phyloP scores from a whole-genome alignment of 2,113 vertebrate species.

The Sigmodon hispidus region DNA sequence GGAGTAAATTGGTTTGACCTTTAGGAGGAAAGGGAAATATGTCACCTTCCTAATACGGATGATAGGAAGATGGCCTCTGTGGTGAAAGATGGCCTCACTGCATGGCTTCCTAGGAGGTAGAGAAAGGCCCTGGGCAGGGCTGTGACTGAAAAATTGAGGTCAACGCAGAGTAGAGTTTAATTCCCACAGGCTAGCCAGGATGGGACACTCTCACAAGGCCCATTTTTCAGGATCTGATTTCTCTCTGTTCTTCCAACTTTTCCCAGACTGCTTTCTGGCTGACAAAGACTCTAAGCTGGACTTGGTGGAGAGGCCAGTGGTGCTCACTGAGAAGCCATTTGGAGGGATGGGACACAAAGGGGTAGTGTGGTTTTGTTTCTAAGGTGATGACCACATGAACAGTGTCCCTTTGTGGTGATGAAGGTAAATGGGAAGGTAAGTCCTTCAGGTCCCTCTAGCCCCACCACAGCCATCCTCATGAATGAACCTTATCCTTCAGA shows the following conservation, averaged over 20 bases:
- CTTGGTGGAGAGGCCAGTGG: background rate
- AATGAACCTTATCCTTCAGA: background rate
- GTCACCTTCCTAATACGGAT: conserved; percentile 53
- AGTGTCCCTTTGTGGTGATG: background rate
- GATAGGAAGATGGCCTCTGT: conserved; percentile 49
- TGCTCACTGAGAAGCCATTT: background rate
- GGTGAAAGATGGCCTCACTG: conserved; percentile 13
- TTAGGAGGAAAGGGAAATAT: conserved; percentile 64
- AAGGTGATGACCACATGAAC: background rate
- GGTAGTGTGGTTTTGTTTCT: background rate
- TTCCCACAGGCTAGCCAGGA: background rate
- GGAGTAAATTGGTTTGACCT: conserved; percentile 71
- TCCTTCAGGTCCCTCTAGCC: background rate
- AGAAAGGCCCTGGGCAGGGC: background rate
- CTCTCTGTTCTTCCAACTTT: background rate
- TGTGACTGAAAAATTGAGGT: conserved; percentile 29
- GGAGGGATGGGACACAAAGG: background rate
- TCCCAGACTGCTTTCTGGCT: background rate
- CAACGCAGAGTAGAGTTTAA: conserved; percentile 32
- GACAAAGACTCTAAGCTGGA: conserved; percentile 3
- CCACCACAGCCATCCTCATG: background rate
- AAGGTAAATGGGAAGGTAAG: background rate
- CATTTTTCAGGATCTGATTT: background rate
- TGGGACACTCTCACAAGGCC: background rate
- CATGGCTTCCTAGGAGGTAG: background rate